Percentiles rank a stretch among this genome's conserved stretches.
These are phyloP conservation scores for Coelopa pilipes DNA, from an alignment of 2,888 invertebrate genomes.

Conservation along the genomic window DNA sequence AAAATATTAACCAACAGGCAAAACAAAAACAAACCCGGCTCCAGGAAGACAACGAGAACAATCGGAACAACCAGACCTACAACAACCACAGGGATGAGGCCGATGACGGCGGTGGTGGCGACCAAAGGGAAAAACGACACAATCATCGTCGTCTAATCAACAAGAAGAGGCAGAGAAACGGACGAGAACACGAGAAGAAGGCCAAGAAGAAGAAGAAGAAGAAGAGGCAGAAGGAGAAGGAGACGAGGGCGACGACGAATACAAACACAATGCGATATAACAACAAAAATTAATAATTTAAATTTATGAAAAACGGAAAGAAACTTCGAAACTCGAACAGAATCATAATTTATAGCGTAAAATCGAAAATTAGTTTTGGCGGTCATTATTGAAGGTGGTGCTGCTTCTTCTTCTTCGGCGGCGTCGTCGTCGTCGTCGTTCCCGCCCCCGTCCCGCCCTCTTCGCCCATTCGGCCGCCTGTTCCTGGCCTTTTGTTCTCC, in stretches of 20 bases:
- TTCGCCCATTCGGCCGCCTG: background rate
- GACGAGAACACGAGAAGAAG: no score
- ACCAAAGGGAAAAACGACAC: slow-evolving; percentile 52
- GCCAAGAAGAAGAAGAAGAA: no score
- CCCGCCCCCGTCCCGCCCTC: background rate
- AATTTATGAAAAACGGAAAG: slow-evolving; percentile 65
- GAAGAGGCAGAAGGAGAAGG: no score
- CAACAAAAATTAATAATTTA: slow-evolving; percentile 61
- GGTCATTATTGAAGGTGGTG: slow-evolving; percentile 51
- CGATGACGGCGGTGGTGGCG: no score
- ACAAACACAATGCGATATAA: slow-evolving; percentile 12
- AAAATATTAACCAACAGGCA: slow-evolving; percentile 9
- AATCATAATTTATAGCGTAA: slow-evolving; percentile 57
- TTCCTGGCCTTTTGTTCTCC: no score
- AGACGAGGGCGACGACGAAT: no score
- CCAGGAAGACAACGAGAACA: slow-evolving; percentile 13
- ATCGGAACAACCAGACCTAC: no score
- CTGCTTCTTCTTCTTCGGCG: slow-evolving; percentile 6
- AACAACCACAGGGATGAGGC: no score
- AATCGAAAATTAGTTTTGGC: slow-evolving; percentile 57
- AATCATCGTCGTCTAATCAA: slow-evolving; percentile 56
- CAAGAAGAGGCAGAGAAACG: background rate
- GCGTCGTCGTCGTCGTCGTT: slow-evolving; percentile 6
- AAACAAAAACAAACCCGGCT: slow-evolving; percentile 15
- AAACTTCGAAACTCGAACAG: slow-evolving; percentile 56